phyloP scores from a whole-genome alignment of 2,888 invertebrate genomes.

The Ennomos quercinarius region DNA sequence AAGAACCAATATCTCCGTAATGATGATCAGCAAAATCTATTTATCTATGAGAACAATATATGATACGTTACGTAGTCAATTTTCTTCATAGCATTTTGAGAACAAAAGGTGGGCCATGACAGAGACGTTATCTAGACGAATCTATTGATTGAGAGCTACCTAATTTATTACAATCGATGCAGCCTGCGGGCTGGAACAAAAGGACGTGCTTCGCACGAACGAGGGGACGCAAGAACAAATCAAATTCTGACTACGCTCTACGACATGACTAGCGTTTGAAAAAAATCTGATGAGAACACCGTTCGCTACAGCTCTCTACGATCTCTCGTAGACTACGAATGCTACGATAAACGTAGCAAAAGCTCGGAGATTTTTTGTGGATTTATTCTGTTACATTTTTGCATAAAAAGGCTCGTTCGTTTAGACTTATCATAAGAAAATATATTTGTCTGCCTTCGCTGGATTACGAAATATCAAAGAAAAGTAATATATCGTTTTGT shows the following conservation, averaged over 20 bases:
- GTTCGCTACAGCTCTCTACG: constrained; percentile 27
- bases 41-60: constrained; percentile 5
- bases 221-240: constrained; percentile 24
- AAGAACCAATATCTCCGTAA: background rate
- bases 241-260: constrained; percentile 22
- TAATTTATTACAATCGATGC: constrained; percentile 32
- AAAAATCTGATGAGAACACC: constrained; percentile 22
- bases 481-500: constrained; percentile 23
- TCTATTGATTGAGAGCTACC: constrained; percentile 30
- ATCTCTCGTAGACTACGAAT: constrained; percentile 27
- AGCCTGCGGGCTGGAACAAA: constrained; percentile 23
- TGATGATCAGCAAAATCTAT: background rate
- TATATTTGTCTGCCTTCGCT: constrained; percentile 23
- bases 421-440: constrained; percentile 28
- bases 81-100: constrained; percentile 14
- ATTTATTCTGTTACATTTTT: constrained; percentile 28
- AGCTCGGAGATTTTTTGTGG: constrained; percentile 20
- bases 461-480: constrained; percentile 20
- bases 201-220: constrained; percentile 20
- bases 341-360: constrained; percentile 28
- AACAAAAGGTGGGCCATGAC: constrained; percentile 25
- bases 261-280: constrained; percentile 31
- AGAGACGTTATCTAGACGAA: constrained; percentile 26
- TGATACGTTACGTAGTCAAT: constrained; percentile 10
- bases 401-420: constrained; percentile 21